Conservation (phyloP, 2,113 vertebrate species). For the Argyrosomus japonicus region DNA sequence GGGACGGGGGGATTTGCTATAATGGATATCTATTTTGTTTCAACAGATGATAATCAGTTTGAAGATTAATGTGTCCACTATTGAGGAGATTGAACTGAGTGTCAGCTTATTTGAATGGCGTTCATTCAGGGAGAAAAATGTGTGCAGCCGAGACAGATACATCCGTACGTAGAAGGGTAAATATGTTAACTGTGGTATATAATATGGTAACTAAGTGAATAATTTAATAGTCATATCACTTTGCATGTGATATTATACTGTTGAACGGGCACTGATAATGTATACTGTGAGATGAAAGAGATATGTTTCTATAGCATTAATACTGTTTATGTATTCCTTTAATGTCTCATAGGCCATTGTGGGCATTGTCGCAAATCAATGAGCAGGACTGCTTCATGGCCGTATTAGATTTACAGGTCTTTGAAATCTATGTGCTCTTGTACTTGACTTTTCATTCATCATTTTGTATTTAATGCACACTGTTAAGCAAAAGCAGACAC, state of each 20-base stretch:
- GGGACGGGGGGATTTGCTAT: neutral
- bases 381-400: neutral
- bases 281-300: neutral
- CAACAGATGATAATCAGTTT: conserved; percentile 39
- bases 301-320: neutral
- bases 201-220: neutral
- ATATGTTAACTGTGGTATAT: neutral
- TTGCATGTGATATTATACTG: neutral
- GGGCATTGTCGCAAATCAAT: neutral
- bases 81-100: conserved; percentile 12
- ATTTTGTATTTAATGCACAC: neutral
- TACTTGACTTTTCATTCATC: neutral
- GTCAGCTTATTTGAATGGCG: conserved; percentile 10
- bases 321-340: neutral
- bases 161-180: neutral
- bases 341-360: neutral
- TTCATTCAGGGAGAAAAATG: conserved; percentile 21
- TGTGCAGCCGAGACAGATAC: conserved; percentile 1
- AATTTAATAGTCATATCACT: neutral
- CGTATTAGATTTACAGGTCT: neutral
- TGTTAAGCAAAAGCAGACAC: neutral
- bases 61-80: conserved; percentile 26
- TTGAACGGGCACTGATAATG: neutral
- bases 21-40: conserved; percentile 22
- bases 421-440: neutral